These are phyloP conservation scores for Electrona antarctica DNA, from an alignment of 2,113 vertebrate genomes.

Conservation along the genomic window DNA sequence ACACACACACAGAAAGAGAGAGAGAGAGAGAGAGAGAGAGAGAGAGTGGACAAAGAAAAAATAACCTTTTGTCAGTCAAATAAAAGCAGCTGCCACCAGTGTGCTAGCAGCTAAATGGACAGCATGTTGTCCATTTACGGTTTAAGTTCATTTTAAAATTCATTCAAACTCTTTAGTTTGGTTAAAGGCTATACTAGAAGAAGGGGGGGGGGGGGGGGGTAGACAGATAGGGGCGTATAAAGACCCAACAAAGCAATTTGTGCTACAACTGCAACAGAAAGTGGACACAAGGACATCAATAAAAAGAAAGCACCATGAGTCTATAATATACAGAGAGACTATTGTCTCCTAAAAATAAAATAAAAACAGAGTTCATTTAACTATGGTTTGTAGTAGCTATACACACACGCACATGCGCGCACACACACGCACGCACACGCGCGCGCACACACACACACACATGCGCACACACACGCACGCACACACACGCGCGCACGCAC, in stretches of 20 bases:
- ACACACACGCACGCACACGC: too few relatives aligned
- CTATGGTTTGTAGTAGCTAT: background rate
- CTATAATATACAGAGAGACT: background rate
- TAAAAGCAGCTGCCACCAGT: conserved; percentile 26
- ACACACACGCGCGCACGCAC: too few relatives aligned
- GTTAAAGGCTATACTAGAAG: too few relatives aligned
- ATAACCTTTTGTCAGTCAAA: conserved; percentile 49
- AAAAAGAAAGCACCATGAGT: conserved; percentile 4
- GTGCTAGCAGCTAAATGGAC: conserved; percentile 43
- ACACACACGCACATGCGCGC: too few relatives aligned
- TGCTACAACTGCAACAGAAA: background rate
- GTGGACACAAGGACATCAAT: background rate
- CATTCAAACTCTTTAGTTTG: too few relatives aligned
- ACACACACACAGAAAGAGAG: conserved; percentile 5
- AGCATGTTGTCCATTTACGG: conserved; percentile 7
- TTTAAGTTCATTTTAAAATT: too few relatives aligned
- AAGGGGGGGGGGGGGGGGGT: background rate
- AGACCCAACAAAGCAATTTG: conserved; percentile 1
- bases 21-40: background rate
- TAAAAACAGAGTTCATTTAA: too few relatives aligned
- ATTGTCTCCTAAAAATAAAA: too few relatives aligned
- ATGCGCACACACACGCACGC: too few relatives aligned
- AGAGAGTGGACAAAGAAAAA: conserved; percentile 25
- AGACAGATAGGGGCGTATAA: background rate
- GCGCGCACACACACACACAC: too few relatives aligned